A percentile compares a stretch with the other conserved stretches of the same genome.
phyloP scores from a whole-genome alignment of 2,888 invertebrate genomes.

The Acanthosepion lycidas region DNA sequence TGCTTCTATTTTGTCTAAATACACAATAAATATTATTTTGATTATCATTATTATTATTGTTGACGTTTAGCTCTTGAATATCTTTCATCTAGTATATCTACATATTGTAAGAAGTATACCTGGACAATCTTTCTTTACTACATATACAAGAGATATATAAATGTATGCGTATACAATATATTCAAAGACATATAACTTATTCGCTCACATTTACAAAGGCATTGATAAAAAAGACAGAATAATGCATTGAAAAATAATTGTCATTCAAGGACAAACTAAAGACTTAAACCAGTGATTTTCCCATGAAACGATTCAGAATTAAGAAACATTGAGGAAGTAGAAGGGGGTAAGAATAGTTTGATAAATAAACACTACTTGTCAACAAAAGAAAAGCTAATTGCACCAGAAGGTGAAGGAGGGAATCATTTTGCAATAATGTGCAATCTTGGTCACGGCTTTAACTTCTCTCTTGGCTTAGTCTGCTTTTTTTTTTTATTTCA shows the following conservation, averaged over 20 bases:
- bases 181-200: neutral
- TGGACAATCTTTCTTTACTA: too few relatives aligned
- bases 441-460: neutral
- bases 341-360: neutral
- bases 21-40: too few relatives aligned
- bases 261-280: neutral
- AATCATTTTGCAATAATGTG: neutral
- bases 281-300: neutral
- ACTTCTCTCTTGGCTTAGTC: neutral
- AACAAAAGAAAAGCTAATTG: constrained; percentile 33
- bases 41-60: too few relatives aligned
- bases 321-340: neutral
- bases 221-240: neutral
- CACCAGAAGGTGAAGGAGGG: neutral
- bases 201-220: neutral
- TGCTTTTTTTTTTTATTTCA: neutral
- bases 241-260: neutral
- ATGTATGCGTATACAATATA: neutral
- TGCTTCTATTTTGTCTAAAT: too few relatives aligned
- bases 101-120: too few relatives aligned
- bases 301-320: neutral
- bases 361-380: constrained; percentile 33
- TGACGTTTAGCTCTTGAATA: too few relatives aligned
- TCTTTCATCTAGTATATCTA: too few relatives aligned
- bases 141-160: too few relatives aligned